These are phyloP conservation scores for Bothrops jararaca DNA, from an alignment of 2,113 vertebrate genomes.

Conservation along the genomic window DNA sequence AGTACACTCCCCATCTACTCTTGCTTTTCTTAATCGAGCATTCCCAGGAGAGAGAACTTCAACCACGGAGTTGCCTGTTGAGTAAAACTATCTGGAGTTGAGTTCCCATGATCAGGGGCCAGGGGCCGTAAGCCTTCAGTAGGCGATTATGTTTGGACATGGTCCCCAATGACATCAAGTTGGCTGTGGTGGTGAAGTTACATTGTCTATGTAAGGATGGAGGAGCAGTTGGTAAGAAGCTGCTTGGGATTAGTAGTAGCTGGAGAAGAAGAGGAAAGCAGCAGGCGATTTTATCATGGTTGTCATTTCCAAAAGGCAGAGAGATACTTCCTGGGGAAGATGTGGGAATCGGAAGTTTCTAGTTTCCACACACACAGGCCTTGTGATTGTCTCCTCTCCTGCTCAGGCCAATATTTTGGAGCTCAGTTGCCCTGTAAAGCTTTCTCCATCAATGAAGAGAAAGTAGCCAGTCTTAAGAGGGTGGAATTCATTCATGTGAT, in stretches of 20 bases:
- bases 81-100: not conserved
- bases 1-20: not conserved
- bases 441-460: not conserved
- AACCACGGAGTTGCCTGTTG: not conserved
- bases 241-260: not conserved
- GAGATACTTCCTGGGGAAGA: not conserved
- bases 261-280: not conserved
- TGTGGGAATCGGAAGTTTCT: not conserved
- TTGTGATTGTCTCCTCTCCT: not conserved
- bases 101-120: slow-evolving; percentile 2
- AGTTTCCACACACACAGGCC: not conserved
- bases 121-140: fast-evolving
- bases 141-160: not conserved
- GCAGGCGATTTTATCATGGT: not conserved
- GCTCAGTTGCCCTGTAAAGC: not conserved
- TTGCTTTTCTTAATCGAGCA: not conserved
- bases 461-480: not conserved
- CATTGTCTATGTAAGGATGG: not conserved
- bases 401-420: not conserved
- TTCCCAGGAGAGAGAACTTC: not conserved
- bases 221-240: not conserved
- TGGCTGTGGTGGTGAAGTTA: not conserved
- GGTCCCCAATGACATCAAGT: not conserved
- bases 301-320: not conserved
- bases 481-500: not conserved